Conservation (phyloP, 1,140 invertebrate genomes). For the Bicyclus anynana region DNA sequence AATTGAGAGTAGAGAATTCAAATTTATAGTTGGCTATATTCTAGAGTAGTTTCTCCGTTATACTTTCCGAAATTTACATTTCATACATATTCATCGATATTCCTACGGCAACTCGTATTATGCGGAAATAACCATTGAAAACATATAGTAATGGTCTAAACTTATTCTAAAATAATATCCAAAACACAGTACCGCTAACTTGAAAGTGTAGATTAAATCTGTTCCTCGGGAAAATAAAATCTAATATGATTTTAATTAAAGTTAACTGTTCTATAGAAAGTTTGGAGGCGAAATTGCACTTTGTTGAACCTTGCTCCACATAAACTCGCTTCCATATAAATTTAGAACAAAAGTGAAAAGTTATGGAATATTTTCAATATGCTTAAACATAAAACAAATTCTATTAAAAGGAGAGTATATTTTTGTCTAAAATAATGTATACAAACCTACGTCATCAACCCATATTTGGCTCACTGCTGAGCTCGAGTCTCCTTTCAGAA, state of each 20-base stretch:
- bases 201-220: slow-evolving; percentile 4
- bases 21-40: too few species aligned
- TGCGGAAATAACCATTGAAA: too few species aligned
- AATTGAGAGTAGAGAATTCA: too few species aligned
- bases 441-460: too few species aligned
- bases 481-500: too few species aligned
- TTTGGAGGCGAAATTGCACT: slow-evolving; percentile 32
- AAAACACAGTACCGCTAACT: slow-evolving; percentile 4
- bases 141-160: not conserved
- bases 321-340: slow-evolving; percentile 13
- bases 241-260: slow-evolving; percentile 38
- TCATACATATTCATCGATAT: too few species aligned
- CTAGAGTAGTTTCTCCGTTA: too few species aligned
- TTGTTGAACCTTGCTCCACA: slow-evolving; percentile 25
- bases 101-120: too few species aligned
- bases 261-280: slow-evolving; percentile 32
- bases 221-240: slow-evolving; percentile 24
- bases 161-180: slow-evolving; percentile 9
- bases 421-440: too few species aligned
- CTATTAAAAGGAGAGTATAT: not conserved
- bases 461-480: too few species aligned
- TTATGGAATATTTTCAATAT: not conserved
- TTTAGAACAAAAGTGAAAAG: not conserved
- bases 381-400: not conserved
- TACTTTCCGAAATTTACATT: too few species aligned